Evolutionary conservation across 2,888 invertebrate species (phyloP).

Genomic region (Junonia oenone): DNA sequence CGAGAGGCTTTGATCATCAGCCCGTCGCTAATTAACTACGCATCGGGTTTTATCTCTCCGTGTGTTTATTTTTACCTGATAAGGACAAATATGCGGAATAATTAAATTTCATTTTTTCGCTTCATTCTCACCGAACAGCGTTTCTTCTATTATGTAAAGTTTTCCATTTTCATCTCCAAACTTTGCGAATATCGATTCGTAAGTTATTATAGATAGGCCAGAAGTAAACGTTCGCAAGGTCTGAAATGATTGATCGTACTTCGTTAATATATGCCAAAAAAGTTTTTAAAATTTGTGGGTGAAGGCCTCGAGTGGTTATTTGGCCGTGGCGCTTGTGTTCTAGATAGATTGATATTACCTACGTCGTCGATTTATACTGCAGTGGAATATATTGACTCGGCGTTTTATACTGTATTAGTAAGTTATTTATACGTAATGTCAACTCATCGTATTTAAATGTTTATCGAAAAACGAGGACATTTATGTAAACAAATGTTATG

Average conservation of each 20-base stretch:
- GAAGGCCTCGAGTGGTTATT: constrained; percentile 24
- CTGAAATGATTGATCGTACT: constrained; percentile 25
- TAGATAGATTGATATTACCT: constrained; percentile 20
- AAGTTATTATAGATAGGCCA: constrained; percentile 7
- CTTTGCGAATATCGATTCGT: constrained; percentile 4
- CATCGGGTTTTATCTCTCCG: constrained; percentile 15
- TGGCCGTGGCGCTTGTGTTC: constrained; percentile 18
- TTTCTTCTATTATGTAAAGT: neutral
- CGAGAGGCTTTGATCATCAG: constrained; percentile 21
- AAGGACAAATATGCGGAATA: constrained; percentile 12
- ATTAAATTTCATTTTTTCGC: neutral
- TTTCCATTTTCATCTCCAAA: neutral
- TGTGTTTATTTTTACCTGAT: constrained; percentile 14
- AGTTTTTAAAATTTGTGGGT: constrained; percentile 27
- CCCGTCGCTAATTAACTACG: constrained; percentile 22
- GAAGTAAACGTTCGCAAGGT: constrained; percentile 10
- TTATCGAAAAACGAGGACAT: neutral
- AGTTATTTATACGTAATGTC: neutral
- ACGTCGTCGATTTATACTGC: constrained; percentile 18
- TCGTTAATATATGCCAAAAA: constrained; percentile 28
- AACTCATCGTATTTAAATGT: neutral
- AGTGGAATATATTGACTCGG: constrained; percentile 12
- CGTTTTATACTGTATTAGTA: neutral
- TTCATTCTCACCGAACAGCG: neutral
- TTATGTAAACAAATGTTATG: neutral